Base-by-base conservation (phyloP, 2,888 invertebrate species). In the Drosophila neonasuta region DNA sequence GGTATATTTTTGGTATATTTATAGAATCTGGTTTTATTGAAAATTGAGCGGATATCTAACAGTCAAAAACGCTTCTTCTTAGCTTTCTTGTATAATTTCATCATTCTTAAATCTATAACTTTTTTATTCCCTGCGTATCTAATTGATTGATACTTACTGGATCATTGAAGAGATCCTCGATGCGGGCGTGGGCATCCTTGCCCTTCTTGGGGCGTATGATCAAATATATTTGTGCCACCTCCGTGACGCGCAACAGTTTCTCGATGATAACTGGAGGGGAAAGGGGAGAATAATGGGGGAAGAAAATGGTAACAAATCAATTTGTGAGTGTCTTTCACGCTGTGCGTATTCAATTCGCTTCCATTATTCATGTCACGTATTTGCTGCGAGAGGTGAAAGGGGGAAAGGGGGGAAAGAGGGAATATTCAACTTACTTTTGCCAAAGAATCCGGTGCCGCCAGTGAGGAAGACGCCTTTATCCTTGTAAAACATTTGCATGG, bases 151-250 rank as follows among this genome's bases (percentile, higher is more conserved):
- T 41, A 68, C 83, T 92, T 89, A 94, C 93, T 45, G 93, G 92
- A 84, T 95, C 95, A 52, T 95, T 94, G 79, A 95, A 95, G 3
- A 95, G 91, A 77, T 94, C 94, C 42, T 95, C 95, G 48, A 95
- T 90, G 74, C 95, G 92, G 0, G 93, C 92, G 76, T 94, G 93
- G 39, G 94, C 92, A 80, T 94, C 94, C 88, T 95, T 94, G 1
- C 92, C 95, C 91, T 93, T 93, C 89, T 94, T 94, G 59, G 91
- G 90, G 73, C 94, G 91, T 56, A 94, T 91, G 48, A 94, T 89
- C 54, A 94, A 80, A 86, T 92, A 94, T 70, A 94, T 91, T 68
- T 92, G 91, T 32, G 91, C 91, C 34, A 94, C 84, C 68, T 93
- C 92, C 65, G 93, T 94, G 36, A 92, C 92, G 68, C 94, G 91